phyloP scores from a whole-genome alignment of 2,797 vertebrate species.

The Hapalemur alaotrensis region DNA sequence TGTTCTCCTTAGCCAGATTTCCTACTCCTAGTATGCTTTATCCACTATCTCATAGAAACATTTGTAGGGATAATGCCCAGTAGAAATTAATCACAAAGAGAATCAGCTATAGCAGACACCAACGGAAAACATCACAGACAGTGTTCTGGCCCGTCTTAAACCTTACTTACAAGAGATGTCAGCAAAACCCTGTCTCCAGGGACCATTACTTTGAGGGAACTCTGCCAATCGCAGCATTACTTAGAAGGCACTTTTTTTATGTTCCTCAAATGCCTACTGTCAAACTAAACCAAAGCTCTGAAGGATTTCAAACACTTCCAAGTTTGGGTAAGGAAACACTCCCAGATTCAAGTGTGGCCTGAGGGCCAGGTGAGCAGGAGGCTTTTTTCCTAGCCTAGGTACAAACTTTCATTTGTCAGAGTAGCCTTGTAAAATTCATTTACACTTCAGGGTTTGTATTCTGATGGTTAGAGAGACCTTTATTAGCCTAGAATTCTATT shows the following conservation, averaged over 20 bases:
- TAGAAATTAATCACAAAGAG: conserved; percentile 51
- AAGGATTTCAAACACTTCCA: conserved; percentile 45
- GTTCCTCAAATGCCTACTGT: conserved; percentile 57
- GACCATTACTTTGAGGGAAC: conserved; percentile 57
- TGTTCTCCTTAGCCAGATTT: not conserved
- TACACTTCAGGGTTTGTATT: not conserved
- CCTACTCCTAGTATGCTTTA: not conserved
- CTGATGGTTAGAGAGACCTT: not conserved
- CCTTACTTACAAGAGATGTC: conserved; percentile 52
- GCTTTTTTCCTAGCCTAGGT: not conserved
- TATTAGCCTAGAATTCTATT: not conserved
- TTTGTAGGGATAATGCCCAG: not conserved
- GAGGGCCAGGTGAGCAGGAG: conserved; percentile 1
- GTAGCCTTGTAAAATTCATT: not conserved
- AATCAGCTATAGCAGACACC: not conserved
- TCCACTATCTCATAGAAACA: conserved; percentile 29
- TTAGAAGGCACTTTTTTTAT: conserved; percentile 50
- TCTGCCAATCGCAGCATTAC: conserved; percentile 57
- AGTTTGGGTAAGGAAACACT: not conserved
- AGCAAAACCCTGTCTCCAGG: conserved; percentile 38
- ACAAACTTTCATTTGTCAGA: not conserved
- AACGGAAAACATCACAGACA: conserved; percentile 53
- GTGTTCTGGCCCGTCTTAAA: not conserved
- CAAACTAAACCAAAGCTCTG: conserved; percentile 54
- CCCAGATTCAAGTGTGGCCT: not conserved